Evolutionary conservation across 2,888 invertebrate species (phyloP), one percentile per base, ranked within the genome.

Genomic region (Stegana nigrithorax): DNA sequence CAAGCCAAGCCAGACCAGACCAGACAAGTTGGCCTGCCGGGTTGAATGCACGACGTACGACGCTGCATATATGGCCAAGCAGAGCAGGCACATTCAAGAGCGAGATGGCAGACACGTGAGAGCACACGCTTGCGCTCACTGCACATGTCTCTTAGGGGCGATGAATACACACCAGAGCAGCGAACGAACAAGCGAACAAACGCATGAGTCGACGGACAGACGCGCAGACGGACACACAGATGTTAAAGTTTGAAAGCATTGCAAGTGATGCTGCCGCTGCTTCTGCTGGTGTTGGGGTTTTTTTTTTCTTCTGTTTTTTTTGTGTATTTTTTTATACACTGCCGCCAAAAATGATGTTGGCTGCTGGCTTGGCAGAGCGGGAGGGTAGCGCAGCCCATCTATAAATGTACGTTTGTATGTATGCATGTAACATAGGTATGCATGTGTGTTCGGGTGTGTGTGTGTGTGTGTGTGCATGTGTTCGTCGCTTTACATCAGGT

Each of bases 401-500:
- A 23, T n/a, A 17, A 4, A 10, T 14, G 60, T 36, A 45, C 32
- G 61, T 6, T 26, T 2, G 32, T 6, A 47, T 6, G 53, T 23
- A 60, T n/a, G n/a, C n/a, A n/a, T n/a, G n/a, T n/a, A n/a, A n/a
- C n/a, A n/a, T n/a, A n/a, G n/a, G n/a, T n/a, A n/a, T n/a, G n/a
- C 12, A 14, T 19, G 58, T 47, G 47, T 47, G 23, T 45, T 19
- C 42, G 62, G 47, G 60, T 36, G 60, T 55, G 50, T 64, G 26
- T 26, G 42, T 12, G n/a, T 27, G 61, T 19, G 23, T 23, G 59
- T 29, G 12, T 53, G 32, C 17, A 19, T 29, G 62, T 14, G 23
- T 27, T 56, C 32, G 25, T 53, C 17, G 53, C n/a, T 14, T 42
- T 51, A 64, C 75, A 53, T 53, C 71, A 81, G 83, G 81, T 81